Evolutionary conservation across 2,113 vertebrate species (phyloP).

Genomic region (Saguinus imperator): DNA sequence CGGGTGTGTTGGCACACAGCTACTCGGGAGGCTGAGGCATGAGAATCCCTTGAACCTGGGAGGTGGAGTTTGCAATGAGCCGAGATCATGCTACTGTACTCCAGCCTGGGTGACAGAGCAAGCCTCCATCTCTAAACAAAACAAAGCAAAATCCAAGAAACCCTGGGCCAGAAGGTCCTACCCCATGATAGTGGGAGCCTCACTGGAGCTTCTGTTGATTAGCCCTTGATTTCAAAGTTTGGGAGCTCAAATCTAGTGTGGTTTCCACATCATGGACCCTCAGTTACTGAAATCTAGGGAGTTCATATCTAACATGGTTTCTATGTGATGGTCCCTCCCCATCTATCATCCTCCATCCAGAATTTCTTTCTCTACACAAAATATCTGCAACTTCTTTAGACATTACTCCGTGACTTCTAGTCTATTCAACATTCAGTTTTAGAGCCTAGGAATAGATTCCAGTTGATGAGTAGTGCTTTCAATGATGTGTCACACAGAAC

Average conservation of each 20-base stretch:
- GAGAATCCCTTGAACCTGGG: no score
- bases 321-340: background rate
- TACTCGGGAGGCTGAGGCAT: no score
- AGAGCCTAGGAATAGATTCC: background rate
- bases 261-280: background rate
- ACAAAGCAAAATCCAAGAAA: background rate
- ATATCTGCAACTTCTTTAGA: background rate
- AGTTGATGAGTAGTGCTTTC: rapidly evolving
- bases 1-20: no score
- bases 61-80: no score
- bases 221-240: background rate
- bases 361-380: background rate
- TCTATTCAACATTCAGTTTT: background rate
- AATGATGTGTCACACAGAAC: background rate
- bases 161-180: background rate
- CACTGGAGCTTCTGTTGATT: background rate
- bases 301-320: background rate
- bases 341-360: background rate
- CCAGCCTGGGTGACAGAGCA: no score
- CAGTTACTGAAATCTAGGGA: no score
- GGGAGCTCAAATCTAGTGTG: no score
- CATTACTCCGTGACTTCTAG: no score
- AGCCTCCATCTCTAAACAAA: no score
- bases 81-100: no score
- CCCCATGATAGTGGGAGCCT: background rate